Evolutionary conservation across 2,888 invertebrate genomes (phyloP), one percentile per base, ranked within the genome.

Genomic region (Melanotus villosus): DNA sequence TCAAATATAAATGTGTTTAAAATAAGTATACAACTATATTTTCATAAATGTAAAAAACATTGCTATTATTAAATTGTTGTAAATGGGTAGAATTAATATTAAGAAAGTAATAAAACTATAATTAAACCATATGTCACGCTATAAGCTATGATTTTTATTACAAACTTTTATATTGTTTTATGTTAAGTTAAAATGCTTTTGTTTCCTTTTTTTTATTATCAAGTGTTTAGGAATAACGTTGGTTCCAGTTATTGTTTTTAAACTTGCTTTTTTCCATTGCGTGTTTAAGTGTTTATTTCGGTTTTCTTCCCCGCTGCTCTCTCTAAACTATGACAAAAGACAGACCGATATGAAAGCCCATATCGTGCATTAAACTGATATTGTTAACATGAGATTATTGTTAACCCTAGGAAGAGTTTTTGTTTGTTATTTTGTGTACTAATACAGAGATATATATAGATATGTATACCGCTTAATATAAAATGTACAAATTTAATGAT

Each of bases 41-140:
- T 68, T 68, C 72, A 18, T 72, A 70, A 60, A 70, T 60, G 60
- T 70, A 60, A 65, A 70, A 65, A 47, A 43, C 34, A 60, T 52
- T 66, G 30, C 30, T 50, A 66, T 57, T 58, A 65, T 32, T 67
- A 62, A 60, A 62, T 54, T 62, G 54, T 62, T 60, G 45, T 67
- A 65, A 65, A 65, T 47, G 32, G 57, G 45, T 56, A 36, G 36
- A 47, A 14, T 34, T 56, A 56, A 23, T 19, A n/a, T 23, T 56
- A 56, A 56, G 56, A 56, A 56, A 18, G n/a, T 32, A 65, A 41
- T 23, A 14, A 34, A 54, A 66, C 45, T 26, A 34, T 30, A 62
- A 62, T 9, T 41, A 30, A 63, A 38, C 41, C 50, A 63, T 63
- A 58, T 56, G 16, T 65, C 45, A 38, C 19, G 12, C 41, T 63